A percentile compares a stretch with the other conserved stretches of the same genome.
Evolutionary conservation across 2,888 invertebrate species (phyloP).

Genomic region (Cantharis flavilabris): DNA sequence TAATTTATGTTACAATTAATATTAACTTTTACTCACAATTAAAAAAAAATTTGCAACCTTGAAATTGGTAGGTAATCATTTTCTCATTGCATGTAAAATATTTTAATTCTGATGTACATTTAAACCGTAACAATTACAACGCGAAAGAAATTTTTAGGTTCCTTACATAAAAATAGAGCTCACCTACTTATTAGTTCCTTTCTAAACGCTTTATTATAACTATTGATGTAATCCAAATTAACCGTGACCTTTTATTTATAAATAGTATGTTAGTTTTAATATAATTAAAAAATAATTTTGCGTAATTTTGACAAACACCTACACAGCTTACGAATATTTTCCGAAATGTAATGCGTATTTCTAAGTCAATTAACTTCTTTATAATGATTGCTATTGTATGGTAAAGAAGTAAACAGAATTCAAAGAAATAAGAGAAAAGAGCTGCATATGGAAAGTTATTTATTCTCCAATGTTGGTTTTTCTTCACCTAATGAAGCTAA

Average conservation of each 20-base stretch:
- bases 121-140: not conserved
- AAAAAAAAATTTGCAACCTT: not conserved
- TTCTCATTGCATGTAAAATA: not conserved
- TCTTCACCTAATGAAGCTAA: no score
- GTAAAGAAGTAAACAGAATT: not conserved
- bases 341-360: not conserved
- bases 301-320: not conserved
- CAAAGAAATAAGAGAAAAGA: not conserved
- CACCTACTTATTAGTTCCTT: constrained; percentile 3
- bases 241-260: not conserved
- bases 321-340: not conserved
- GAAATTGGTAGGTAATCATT: not conserved
- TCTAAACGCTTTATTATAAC: not conserved
- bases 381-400: not conserved
- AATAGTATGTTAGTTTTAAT: not conserved
- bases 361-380: not conserved
- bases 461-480: no score
- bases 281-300: not conserved
- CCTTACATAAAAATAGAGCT: not conserved
- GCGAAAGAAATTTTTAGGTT: not conserved
- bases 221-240: not conserved
- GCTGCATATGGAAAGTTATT: no score
- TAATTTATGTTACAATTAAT: not conserved
- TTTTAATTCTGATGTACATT: not conserved
- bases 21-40: not conserved